These are phyloP conservation scores for Sebastes steindachneri DNA, from an alignment of 2,797 vertebrate genomes.

Conservation along the genomic window DNA sequence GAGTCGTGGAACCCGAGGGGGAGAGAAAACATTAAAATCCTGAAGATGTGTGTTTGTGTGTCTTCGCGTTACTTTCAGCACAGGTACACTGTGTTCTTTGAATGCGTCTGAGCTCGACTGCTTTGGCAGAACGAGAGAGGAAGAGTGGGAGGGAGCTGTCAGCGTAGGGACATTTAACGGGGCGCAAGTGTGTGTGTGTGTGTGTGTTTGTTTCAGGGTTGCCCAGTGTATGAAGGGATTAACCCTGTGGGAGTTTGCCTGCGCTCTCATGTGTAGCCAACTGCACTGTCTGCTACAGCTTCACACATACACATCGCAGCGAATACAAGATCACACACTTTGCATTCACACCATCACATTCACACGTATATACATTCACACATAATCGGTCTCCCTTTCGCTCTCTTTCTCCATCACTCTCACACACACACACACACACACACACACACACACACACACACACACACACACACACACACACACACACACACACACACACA, in stretches of 20 bases:
- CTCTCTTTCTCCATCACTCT: constrained; percentile 5
- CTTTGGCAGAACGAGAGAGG: constrained; percentile 44
- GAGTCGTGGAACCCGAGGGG: background rate
- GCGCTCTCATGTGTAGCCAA: constrained; percentile 60
- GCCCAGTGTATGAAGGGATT: constrained; percentile 57
- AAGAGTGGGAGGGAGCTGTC: constrained; percentile 66
- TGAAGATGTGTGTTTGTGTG: constrained; percentile 19
- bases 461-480: background rate
- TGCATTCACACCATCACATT: constrained; percentile 25
- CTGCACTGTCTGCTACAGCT: constrained; percentile 47
- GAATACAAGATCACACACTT: constrained; percentile 15
- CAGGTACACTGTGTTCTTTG: constrained; percentile 68
- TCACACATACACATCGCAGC: background rate
- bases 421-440: background rate
- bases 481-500: constrained; percentile 33
- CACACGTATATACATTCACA: constrained; percentile 19
- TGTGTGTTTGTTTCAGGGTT: constrained; percentile 34
- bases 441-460: background rate
- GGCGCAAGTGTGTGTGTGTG: constrained; percentile 7
- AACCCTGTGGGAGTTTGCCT: constrained; percentile 67
- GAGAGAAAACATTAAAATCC: background rate
- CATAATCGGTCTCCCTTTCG: constrained; percentile 11
- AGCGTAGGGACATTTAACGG: constrained; percentile 52
- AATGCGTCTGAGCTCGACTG: constrained; percentile 34
- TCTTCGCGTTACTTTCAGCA: constrained; percentile 43